Evolutionary conservation across 2,888 invertebrate genomes (phyloP).

Genomic region (Lepidochrysops patricia): DNA sequence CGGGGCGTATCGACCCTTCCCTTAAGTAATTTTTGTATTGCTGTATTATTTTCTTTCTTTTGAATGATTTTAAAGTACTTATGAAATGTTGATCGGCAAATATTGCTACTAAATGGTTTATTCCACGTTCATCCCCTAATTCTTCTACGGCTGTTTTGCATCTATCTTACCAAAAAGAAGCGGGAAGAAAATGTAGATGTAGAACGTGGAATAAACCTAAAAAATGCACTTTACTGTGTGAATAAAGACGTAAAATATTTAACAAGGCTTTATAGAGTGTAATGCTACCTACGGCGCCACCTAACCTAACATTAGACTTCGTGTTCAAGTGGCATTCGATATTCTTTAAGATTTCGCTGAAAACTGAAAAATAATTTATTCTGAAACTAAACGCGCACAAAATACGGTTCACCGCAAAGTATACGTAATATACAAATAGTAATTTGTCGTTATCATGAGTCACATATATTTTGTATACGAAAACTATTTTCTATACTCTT

Average conservation of each 20-base stretch:
- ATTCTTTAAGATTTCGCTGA: constrained; percentile 32
- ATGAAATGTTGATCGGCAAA: no score
- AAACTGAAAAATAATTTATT: neutral
- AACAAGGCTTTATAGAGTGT: constrained; percentile 29
- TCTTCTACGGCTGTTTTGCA: no score
- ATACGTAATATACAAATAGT: neutral
- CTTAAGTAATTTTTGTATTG: neutral
- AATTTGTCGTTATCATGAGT: neutral
- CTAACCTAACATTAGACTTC: constrained; percentile 55
- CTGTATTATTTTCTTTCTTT: neutral
- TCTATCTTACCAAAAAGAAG: no score
- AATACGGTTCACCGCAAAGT: neutral
- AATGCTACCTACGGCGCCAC: constrained; percentile 40
- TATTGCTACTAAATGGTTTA: no score
- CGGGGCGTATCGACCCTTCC: neutral
- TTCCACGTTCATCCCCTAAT: no score
- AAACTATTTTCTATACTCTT: neutral
- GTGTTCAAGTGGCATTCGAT: constrained; percentile 49
- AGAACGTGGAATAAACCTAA: no score
- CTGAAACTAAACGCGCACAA: neutral
- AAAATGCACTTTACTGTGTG: neutral
- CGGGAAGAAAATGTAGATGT: no score
- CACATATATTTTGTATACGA: neutral
- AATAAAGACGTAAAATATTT: neutral
- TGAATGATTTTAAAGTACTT: neutral